Evolutionary conservation across 2,113 vertebrate species (phyloP).

Genomic region (Aleadryas rufinucha): DNA sequence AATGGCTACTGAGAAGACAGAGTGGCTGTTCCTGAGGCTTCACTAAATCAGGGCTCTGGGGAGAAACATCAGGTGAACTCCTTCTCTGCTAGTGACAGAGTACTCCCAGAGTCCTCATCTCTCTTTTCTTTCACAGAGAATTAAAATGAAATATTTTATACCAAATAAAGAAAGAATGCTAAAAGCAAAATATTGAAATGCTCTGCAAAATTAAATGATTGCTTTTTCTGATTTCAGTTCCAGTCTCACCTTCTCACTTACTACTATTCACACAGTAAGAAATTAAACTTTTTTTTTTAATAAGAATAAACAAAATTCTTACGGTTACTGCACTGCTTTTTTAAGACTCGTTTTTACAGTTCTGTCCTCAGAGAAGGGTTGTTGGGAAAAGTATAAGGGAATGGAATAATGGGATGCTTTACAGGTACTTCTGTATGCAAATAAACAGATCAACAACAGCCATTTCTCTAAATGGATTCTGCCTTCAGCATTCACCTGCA

Average conservation of each 20-base stretch:
- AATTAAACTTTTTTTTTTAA: neutral
- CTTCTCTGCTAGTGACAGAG: neutral
- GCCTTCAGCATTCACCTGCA: slow-evolving; percentile 15
- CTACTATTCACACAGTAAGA: neutral
- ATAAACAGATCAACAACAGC: neutral
- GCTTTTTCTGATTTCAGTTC: neutral
- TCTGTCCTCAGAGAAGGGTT: neutral
- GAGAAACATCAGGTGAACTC: neutral
- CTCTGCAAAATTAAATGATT: neutral
- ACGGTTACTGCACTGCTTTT: neutral
- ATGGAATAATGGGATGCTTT: neutral
- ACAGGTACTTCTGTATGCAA: neutral
- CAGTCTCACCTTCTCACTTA: neutral
- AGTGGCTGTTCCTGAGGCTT: neutral
- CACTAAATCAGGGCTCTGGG: neutral
- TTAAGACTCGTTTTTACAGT: neutral
- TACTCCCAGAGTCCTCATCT: neutral
- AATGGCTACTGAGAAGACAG: neutral
- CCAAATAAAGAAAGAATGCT: neutral
- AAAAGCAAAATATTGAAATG: neutral
- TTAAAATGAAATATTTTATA: neutral
- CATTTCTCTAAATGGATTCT: slow-evolving; percentile 1
- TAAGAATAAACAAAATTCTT: neutral
- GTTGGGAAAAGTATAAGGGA: neutral
- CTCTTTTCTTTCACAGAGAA: neutral